These are phyloP conservation scores for Porites evermanni DNA, from an alignment of 92 coral and sea anemone genomes.

Conservation along the genomic window DNA sequence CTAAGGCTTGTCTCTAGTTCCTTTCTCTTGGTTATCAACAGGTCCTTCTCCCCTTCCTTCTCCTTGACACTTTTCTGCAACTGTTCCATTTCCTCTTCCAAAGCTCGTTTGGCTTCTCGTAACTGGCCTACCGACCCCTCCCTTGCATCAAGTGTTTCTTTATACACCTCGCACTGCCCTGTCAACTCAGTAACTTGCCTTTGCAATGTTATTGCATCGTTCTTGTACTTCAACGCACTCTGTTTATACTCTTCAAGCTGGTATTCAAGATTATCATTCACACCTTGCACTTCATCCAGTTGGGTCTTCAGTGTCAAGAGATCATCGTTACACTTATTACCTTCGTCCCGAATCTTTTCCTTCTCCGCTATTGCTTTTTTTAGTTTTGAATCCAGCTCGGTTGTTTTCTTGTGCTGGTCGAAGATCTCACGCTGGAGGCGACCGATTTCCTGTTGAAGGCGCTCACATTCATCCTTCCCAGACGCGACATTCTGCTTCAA, in stretches of 20 bases:
- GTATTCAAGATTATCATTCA: conserved; percentile 55
- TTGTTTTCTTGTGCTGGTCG: conserved; percentile 64
- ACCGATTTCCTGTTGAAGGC: conserved; percentile 67
- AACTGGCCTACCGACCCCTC: conserved; percentile 68
- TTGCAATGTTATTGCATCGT: conserved; percentile 59
- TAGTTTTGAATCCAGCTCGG: conserved; percentile 79
- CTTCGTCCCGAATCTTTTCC: conserved; percentile 71
- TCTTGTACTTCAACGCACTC: conserved; percentile 70
- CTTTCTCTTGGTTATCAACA: conserved; percentile 67
- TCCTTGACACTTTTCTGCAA: conserved; percentile 56
- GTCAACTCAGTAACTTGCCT: conserved; percentile 64
- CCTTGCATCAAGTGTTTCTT: conserved; percentile 69
- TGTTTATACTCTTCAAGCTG: conserved; percentile 70
- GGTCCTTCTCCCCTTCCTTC: conserved; percentile 67
- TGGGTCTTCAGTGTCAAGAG: conserved; percentile 58
- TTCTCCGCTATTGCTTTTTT: conserved; percentile 60
- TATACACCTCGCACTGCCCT: conserved; percentile 67
- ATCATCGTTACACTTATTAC: conserved; percentile 57
- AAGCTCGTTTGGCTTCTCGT: conserved; percentile 60
- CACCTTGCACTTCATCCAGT: conserved; percentile 65
- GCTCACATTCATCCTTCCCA: conserved; percentile 76
- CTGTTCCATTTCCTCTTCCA: conserved; percentile 72
- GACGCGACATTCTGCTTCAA: conserved; percentile 71
- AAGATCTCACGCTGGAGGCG: conserved; percentile 78
- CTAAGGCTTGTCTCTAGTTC: conserved; percentile 71